Evolutionary conservation across 37 sponge, comb jelly and placozoan genomes (phyloP).

Genomic region (Ianthella basta): DNA sequence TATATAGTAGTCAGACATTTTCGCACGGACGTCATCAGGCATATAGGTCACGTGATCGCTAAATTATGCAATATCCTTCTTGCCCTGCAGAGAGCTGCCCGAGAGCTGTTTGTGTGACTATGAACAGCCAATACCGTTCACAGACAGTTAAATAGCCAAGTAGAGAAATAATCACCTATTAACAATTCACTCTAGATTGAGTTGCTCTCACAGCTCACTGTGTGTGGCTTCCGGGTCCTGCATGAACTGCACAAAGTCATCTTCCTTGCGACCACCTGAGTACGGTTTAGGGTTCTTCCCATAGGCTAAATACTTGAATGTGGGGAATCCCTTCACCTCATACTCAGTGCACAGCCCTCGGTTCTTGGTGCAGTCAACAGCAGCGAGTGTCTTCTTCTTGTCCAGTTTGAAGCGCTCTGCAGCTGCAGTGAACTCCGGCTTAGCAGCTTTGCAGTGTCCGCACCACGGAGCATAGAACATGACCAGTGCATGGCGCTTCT

Average conservation of each 20-base stretch:
- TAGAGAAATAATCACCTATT: neutral
- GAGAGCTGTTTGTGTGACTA: too few relatives aligned
- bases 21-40: too few relatives aligned
- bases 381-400: conserved; percentile 76
- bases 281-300: conserved; percentile 69
- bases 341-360: conserved; percentile 52
- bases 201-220: neutral
- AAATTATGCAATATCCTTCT: too few relatives aligned
- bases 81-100: too few relatives aligned
- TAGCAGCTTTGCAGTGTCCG: conserved; percentile 94
- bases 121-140: too few relatives aligned
- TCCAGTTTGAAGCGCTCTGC: conserved; percentile 64
- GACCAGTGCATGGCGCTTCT: conserved; percentile 86
- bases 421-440: conserved; percentile 81
- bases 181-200: neutral
- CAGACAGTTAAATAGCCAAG: neutral
- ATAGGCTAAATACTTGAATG: conserved; percentile 79
- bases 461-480: conserved; percentile 99
- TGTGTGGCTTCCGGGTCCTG: conserved; percentile 37
- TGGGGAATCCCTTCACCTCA: conserved; percentile 80
- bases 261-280: conserved; percentile 43
- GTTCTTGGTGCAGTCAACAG: conserved; percentile 84
- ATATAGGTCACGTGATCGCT: too few relatives aligned
- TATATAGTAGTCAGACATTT: too few relatives aligned
- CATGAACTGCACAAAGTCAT: conserved; percentile 78